Evolutionary conservation across 1,140 invertebrate species (phyloP), one percentile per base, ranked within the genome.

Genomic region (Euura lappo): DNA sequence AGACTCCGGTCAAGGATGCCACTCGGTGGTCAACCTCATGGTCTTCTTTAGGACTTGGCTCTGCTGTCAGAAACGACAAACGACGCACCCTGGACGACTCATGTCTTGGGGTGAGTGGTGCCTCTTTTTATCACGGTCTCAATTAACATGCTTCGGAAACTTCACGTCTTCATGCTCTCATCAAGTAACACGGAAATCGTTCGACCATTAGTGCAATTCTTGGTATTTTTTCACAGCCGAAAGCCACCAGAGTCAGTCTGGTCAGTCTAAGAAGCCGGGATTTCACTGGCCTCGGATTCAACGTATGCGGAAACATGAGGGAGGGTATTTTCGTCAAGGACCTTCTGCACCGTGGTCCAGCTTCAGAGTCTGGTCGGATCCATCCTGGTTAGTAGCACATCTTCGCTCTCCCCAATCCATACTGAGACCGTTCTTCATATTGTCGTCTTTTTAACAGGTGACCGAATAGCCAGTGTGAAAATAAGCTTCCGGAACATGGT

Each of bases 201-300:
- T 68, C 42, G 65, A 71, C 68, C 45, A 70, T 45, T 65, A 73
- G 70, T 72, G 70, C 69, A 64, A 68, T 70, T 72, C 71, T 28
- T 11, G 13, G 10, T 79, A 72, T 78, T 80, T 76, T 77, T 65
- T 79, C 75, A 77, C 75, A 87, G 85, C 79, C 85, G 45, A 89
- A 86, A 77, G 81, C 84, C 47, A 81, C 83, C 4, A 81, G 78
- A 68, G 84, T 91, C 4, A 90, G 90, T 71, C 87, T 91, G 43
- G 94, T 97, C 6, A 91, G 92, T 72, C 88, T 97, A 68, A 92
- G 93, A 81, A 95, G 95, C 65, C 92, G 94, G 65, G 96, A 97
- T 86, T 96, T 97, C 87, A 96, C 95, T 2, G 96, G 96, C 0
- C 89, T 98, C 0, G 96, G 96, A n/a, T 95, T 97, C 86, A 94